Conservation (phyloP, 2,888 invertebrate genomes). For the Lasioglossum villosulum region DNA sequence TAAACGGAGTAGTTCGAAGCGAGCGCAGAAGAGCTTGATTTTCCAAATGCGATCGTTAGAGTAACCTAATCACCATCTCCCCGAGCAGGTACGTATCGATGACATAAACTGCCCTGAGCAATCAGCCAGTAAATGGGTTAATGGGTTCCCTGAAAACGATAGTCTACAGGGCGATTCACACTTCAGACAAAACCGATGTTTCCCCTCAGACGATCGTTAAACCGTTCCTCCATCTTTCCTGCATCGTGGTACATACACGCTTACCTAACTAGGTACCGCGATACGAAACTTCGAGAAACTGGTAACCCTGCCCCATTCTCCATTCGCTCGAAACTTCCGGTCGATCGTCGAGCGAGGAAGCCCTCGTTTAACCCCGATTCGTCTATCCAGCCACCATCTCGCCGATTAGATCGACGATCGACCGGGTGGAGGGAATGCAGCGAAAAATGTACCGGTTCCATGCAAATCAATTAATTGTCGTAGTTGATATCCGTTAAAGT, state of each 20-base stretch:
- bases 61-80: conserved; percentile 44
- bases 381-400: conserved; percentile 58
- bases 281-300: conserved; percentile 52
- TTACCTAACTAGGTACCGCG: conserved; percentile 44
- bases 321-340: conserved; percentile 67
- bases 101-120: conserved; percentile 62
- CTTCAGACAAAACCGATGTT: conserved; percentile 26
- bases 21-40: conserved; percentile 21
- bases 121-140: conserved; percentile 73
- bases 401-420: conserved; percentile 49
- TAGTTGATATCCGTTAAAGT: neutral
- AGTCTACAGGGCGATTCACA: conserved; percentile 42
- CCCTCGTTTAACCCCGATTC: conserved; percentile 68
- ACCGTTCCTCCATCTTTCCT: neutral
- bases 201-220: neutral
- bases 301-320: conserved; percentile 53
- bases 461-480: too few relatives aligned
- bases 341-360: conserved; percentile 50
- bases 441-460: neutral
- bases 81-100: conserved; percentile 58
- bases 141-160: conserved; percentile 70
- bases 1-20: neutral
- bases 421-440: neutral
- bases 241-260: conserved; percentile 14
- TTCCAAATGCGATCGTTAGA: conserved; percentile 25